Conservation (phyloP, 1,140 invertebrate species). For the Bombyx mori region ASM3026992v2 NC_085116.1:7208001-7208500, state of each 20-base stretch:
- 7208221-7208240: conserved; percentile 21
- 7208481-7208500: no score
- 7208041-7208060: conserved; percentile 55
- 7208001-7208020: not conserved
- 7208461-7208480: no score
- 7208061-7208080: conserved; percentile 37
- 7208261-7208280: not conserved
- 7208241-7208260: conserved; percentile 46
- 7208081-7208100: conserved; percentile 44
- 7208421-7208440: no score
- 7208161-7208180: conserved; percentile 45
- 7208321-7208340: no score
- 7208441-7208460: no score
- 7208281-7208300: no score
- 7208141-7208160: conserved; percentile 37
- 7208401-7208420: no score
- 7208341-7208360: no score
- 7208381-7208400: no score
- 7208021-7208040: conserved; percentile 38
- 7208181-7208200: conserved; percentile 36
- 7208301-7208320: no score
- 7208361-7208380: no score
- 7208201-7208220: conserved; percentile 37
- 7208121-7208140: conserved; percentile 20
- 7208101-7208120: conserved; percentile 32